Evolutionary conservation across 2,797 vertebrate species (phyloP).

Genomic region (Dromococcyx pavoninus): DNA sequence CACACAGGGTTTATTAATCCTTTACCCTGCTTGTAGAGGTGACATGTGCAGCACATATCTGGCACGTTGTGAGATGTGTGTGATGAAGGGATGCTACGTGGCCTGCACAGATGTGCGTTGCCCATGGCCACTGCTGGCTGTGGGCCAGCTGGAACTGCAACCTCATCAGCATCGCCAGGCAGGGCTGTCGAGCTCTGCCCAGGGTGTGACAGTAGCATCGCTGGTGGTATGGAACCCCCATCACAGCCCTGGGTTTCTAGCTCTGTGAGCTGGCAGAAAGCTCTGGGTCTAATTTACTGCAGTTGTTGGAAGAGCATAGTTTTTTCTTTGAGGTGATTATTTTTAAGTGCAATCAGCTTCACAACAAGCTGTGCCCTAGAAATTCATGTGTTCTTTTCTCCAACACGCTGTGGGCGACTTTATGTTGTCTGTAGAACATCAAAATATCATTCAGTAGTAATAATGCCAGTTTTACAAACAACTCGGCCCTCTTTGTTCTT

Average conservation of each 20-base stretch:
- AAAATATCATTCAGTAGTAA: not conserved
- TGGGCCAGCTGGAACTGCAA: not conserved
- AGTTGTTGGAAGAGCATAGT: not conserved
- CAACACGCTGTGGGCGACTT: not conserved
- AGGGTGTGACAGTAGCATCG: rapidly evolving
- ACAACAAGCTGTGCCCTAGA: not conserved
- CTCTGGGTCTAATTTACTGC: not conserved
- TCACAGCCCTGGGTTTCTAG: not conserved
- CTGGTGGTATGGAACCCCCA: not conserved
- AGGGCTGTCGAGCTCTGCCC: not conserved
- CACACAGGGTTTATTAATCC: not conserved
- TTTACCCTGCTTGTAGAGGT: not conserved
- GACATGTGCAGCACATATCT: not conserved
- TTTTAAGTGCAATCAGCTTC: not conserved
- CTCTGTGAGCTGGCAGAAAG: not conserved
- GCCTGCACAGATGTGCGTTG: not conserved
- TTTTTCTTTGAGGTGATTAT: not conserved
- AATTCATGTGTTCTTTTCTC: not conserved
- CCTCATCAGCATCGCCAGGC: not conserved
- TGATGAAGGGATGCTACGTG: not conserved
- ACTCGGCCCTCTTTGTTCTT: not conserved
- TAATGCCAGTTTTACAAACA: not conserved
- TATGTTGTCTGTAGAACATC: not conserved
- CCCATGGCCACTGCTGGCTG: not conserved
- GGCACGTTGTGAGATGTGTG: not conserved